Percentiles rank a stretch among this genome's conserved stretches.
phyloP scores from a whole-genome alignment of 2,113 vertebrate genomes.

The Nannospalax galili region DNA sequence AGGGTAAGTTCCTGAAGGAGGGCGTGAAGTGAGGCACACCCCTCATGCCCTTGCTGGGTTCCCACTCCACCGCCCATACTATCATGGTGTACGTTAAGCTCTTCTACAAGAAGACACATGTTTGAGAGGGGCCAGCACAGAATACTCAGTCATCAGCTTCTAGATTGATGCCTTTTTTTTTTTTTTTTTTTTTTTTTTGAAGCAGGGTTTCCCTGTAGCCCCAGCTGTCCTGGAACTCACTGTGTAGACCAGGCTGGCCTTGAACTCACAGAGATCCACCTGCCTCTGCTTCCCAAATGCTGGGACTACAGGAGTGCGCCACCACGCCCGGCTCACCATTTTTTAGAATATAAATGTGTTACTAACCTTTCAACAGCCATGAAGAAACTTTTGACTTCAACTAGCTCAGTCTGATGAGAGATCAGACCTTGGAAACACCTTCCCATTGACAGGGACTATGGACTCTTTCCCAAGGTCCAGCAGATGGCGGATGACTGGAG shows the following conservation, averaged over 20 bases:
- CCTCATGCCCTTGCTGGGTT: accelerated
- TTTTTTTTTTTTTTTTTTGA: too few relatives aligned
- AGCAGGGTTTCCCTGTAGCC: too few relatives aligned
- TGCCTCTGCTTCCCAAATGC: too few relatives aligned
- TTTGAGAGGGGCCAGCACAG: not conserved
- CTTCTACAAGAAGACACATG: not conserved
- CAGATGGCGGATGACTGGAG: constrained; percentile 39
- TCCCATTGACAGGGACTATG: not conserved
- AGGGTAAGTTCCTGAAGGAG: accelerated
- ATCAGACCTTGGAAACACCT: not conserved
- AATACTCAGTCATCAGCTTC: not conserved
- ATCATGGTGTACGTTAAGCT: not conserved
- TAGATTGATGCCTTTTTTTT: too few relatives aligned
- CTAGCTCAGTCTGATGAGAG: not conserved
- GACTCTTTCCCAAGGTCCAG: not conserved
- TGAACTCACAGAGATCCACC: too few relatives aligned
- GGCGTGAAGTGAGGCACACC: not conserved
- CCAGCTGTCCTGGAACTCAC: too few relatives aligned
- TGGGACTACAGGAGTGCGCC: too few relatives aligned
- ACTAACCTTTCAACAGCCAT: not conserved
- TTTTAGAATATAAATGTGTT: not conserved
- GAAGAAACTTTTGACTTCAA: not conserved
- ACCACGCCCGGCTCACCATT: too few relatives aligned
- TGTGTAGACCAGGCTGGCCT: too few relatives aligned
- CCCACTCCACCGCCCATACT: not conserved